Evolutionary conservation across 2,797 vertebrate genomes (phyloP).

Genomic region (Ptychadena robeensis): DNA sequence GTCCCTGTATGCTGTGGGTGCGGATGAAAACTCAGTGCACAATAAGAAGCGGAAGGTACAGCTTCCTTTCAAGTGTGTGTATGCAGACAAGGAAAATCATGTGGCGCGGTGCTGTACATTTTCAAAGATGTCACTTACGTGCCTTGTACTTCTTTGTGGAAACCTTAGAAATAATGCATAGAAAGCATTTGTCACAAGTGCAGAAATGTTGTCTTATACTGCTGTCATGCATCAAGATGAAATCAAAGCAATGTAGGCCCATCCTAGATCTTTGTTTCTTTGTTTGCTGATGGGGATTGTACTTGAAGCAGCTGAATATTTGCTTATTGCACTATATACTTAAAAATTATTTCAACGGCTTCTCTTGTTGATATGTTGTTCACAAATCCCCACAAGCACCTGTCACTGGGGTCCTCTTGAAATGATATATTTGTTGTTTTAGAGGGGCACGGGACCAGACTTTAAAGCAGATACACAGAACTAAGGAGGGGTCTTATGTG

Average conservation of each 20-base stretch:
- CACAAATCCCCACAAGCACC: conserved; percentile 72
- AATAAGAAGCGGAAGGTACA: not conserved
- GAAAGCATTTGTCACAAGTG: conserved; percentile 4
- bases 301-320: conserved; percentile 29
- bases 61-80: not conserved
- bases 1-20: not conserved
- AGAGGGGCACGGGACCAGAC: conserved; percentile 70
- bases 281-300: conserved; percentile 26
- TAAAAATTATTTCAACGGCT: conserved; percentile 67
- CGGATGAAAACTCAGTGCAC: not conserved
- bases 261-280: not conserved
- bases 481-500: conserved; percentile 71
- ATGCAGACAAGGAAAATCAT: not conserved
- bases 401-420: conserved; percentile 76
- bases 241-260: not conserved
- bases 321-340: conserved; percentile 45
- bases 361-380: conserved; percentile 63
- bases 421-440: conserved; percentile 73
- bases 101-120: not conserved
- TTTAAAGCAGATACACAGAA: conserved; percentile 72
- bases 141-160: not conserved
- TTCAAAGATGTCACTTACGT: not conserved
- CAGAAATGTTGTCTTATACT: not conserved
- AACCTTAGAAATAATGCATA: conserved; percentile 16
- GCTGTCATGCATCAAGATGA: not conserved